Base-by-base conservation (phyloP, 2,888 invertebrate species). In the Stenolophus ochropezus region DNA sequence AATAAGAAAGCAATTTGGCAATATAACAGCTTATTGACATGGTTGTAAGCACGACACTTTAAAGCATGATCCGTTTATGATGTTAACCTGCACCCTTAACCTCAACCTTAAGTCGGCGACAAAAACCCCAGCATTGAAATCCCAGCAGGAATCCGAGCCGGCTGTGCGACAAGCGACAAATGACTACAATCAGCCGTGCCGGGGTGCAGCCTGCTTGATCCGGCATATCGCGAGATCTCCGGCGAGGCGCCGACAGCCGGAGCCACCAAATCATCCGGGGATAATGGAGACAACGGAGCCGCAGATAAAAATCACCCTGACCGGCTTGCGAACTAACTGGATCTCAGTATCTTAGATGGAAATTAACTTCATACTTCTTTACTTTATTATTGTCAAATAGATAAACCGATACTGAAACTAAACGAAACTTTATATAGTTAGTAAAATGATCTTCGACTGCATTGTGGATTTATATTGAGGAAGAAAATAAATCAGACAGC, bases 261-360 rank as follows among this genome's bases (percentile, higher is more conserved):
- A 69, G 33, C 18, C 65, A 33, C 65, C 65, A 16, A 69, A 69
- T 69, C 33, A 69, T 69, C 65, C 65, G 65, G 65, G 33, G 65
- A 69, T 69, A 69, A 69, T 69, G 20, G 65, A 69, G 33, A 69
- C 65, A 42, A 33, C 65, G 65, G 6, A 16, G 65, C 65, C 65
- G 65, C 6, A 69, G 65, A 69, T 69, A 69, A 69, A 27, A 69
- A 69, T 69, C 65, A 25, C 61, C 65, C 65, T 69, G 65, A 69
- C 65, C 65, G 33, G 5, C 8, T 42, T 42, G 11, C 8, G 4
- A 42, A 42, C 8, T 42, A 11, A 11, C 8, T 6, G 8, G 33
- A 42, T 11, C 51, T 11, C 51, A 51, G 0, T 8, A 0, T 51
- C 14, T 16, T n/a, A 18, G 18, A 51, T 16, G 6, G 6, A 18